phyloP scores from a whole-genome alignment of 2,888 invertebrate species.

The Laothoe populi region DNA sequence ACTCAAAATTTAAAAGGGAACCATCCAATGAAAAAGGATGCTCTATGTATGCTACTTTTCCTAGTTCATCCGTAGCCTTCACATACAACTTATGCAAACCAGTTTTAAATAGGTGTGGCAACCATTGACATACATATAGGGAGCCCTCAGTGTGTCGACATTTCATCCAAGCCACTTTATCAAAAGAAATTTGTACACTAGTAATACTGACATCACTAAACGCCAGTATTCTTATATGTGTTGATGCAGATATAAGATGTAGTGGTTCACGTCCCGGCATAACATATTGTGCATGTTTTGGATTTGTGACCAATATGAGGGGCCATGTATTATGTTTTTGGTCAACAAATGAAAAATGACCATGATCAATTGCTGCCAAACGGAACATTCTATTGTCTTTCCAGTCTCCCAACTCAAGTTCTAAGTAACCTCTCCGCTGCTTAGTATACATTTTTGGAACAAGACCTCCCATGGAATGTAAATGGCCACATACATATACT shows the following conservation, averaged over 20 bases:
- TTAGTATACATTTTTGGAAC: slow-evolving; percentile 94
- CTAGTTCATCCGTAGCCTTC: slow-evolving; percentile 83
- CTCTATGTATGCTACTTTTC: slow-evolving; percentile 80
- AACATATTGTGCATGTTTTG: slow-evolving; percentile 91
- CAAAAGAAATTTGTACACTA: slow-evolving; percentile 87
- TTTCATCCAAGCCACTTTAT: slow-evolving; percentile 86
- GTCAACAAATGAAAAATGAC: slow-evolving; percentile 93
- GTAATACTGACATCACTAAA: slow-evolving; percentile 89
- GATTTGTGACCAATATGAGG: slow-evolving; percentile 93
- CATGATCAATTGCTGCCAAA: slow-evolving; percentile 94
- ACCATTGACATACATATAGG: slow-evolving; percentile 90
- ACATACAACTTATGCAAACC: slow-evolving; percentile 89
- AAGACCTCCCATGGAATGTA: slow-evolving; percentile 92
- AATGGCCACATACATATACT: slow-evolving; percentile 95
- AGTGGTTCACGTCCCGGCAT: slow-evolving; percentile 91
- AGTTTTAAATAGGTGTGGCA: slow-evolving; percentile 85
- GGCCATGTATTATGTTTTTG: slow-evolving; percentile 92
- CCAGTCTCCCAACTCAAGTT: slow-evolving; percentile 96
- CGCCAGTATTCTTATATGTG: slow-evolving; percentile 92
- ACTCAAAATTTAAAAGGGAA: slow-evolving; percentile 86
- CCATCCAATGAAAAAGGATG: slow-evolving; percentile 93
- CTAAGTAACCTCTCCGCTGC: slow-evolving; percentile 92
- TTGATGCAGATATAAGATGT: slow-evolving; percentile 87
- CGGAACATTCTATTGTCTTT: slow-evolving; percentile 95
- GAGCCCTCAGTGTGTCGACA: slow-evolving; percentile 87